Conservation (phyloP, 2,888 invertebrate genomes). For the Aromia moschata region DNA sequence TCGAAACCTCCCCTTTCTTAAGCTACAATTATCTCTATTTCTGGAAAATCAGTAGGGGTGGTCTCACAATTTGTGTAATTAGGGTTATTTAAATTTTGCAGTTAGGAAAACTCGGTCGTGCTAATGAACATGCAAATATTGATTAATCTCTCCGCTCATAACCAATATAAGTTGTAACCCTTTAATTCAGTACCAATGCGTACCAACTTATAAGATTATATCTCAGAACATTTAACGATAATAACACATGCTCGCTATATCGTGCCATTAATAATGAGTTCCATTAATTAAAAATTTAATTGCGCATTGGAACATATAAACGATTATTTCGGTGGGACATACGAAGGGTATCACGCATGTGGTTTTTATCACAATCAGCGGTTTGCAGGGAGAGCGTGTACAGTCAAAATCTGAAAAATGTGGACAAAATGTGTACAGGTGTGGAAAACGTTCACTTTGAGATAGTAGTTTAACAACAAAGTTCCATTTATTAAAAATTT, state of each 20-base stretch:
- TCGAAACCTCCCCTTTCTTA: too few relatives aligned
- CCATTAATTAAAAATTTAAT: constrained; percentile 45
- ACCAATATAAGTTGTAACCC: constrained; percentile 54
- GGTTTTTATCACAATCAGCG: too few relatives aligned
- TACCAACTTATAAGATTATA: constrained; percentile 60
- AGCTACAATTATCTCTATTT: too few relatives aligned
- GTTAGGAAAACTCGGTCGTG: constrained; percentile 42
- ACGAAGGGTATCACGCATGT: too few relatives aligned
- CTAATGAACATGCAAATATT: constrained; percentile 59
- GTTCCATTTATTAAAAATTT: too few relatives aligned
- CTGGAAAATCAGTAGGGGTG: constrained; percentile 10
- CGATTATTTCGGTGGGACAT: too few relatives aligned
- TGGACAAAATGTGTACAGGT: too few relatives aligned
- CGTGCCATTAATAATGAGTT: constrained; percentile 50
- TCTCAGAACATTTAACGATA: constrained; percentile 55
- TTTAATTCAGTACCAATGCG: constrained; percentile 59
- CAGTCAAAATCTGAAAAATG: too few relatives aligned
- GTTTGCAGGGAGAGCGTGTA: too few relatives aligned
- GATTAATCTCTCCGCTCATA: constrained; percentile 56
- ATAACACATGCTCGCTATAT: constrained; percentile 53
- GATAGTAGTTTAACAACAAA: too few relatives aligned
- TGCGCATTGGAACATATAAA: constrained; percentile 26
- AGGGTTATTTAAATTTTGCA: constrained; percentile 31
- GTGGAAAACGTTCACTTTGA: too few relatives aligned
- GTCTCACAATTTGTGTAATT: constrained; percentile 31